A percentile compares a stretch with the other conserved stretches of the same genome.
Conservation (phyloP, 1,140 invertebrate genomes). For the Acromyrmex echinatior region DNA sequence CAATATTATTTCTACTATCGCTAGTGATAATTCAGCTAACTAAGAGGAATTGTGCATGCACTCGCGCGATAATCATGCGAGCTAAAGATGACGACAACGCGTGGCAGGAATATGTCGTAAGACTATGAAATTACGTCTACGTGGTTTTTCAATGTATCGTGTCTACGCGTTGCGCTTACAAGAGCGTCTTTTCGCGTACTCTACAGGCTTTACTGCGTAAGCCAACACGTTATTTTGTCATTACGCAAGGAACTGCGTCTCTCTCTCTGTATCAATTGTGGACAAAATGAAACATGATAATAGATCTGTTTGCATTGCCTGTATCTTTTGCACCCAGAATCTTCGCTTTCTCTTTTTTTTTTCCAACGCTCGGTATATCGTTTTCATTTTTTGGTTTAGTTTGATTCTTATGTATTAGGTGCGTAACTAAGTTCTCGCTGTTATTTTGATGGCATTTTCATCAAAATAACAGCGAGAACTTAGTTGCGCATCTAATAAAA, state of each 20-base stretch:
- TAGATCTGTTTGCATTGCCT: not conserved
- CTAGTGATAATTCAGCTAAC: slow-evolving; percentile 20
- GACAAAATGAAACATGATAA: not conserved
- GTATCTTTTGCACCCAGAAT: no score
- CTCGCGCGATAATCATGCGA: not conserved
- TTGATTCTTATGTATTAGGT: no score
- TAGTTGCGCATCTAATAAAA: no score
- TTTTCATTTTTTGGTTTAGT: no score
- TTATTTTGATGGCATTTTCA: no score
- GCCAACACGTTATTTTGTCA: slow-evolving; percentile 2
- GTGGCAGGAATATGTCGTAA: slow-evolving; percentile 28
- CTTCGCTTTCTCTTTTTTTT: no score
- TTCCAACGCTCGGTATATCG: no score
- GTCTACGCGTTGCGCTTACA: not conserved
- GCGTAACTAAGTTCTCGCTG: no score
- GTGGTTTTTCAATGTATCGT: slow-evolving; percentile 7
- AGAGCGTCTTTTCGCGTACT: not conserved
- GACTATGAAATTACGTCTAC: slow-evolving; percentile 44
- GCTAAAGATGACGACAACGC: not conserved
- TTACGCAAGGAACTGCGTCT: not conserved
- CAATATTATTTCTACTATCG: not conserved
- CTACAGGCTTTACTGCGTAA: not conserved
- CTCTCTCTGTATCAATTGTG: not conserved
- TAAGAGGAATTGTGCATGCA: not conserved
- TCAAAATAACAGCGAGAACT: no score